A percentile compares a stretch with the other conserved stretches of the same genome.
These are phyloP conservation scores for Naja naja DNA, from an alignment of 2,113 vertebrate genomes.

Conservation along the genomic window DNA sequence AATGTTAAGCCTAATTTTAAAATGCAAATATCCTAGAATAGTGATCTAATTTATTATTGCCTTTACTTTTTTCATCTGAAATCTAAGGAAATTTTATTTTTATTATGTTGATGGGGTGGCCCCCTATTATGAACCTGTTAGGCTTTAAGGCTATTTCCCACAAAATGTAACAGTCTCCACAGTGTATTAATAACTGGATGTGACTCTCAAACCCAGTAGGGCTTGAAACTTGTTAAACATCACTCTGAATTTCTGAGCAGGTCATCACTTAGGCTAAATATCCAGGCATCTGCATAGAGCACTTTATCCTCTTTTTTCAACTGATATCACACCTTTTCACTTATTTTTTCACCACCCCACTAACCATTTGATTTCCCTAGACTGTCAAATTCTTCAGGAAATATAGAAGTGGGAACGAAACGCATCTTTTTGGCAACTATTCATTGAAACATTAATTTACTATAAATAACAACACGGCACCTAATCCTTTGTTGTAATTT, in stretches of 20 bases:
- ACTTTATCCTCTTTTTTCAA: rapidly evolving
- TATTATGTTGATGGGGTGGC: conserved; percentile 37
- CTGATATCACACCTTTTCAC: background rate
- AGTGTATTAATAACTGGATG: rapidly evolving
- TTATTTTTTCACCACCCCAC: background rate
- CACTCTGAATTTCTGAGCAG: background rate
- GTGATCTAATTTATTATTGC: background rate
- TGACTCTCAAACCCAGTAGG: conserved; percentile 23
- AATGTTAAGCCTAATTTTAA: background rate
- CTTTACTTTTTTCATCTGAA: background rate
- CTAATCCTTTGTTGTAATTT: background rate
- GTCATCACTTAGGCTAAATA: conserved; percentile 12
- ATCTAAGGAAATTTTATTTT: background rate
- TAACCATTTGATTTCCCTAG: background rate
- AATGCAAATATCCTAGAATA: background rate
- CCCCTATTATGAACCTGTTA: conserved; percentile 29
- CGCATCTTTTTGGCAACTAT: background rate
- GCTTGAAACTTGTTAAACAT: conserved; percentile 33
- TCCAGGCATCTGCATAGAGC: rapidly evolving
- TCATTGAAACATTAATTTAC: background rate
- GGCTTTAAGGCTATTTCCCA: conserved; percentile 46
- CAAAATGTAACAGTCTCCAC: conserved; percentile 39
- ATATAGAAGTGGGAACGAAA: conserved; percentile 5
- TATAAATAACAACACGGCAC: background rate
- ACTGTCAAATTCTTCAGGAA: background rate